phyloP scores from a whole-genome alignment of 2,888 invertebrate species.

The Drosophila vallismaia region DNA sequence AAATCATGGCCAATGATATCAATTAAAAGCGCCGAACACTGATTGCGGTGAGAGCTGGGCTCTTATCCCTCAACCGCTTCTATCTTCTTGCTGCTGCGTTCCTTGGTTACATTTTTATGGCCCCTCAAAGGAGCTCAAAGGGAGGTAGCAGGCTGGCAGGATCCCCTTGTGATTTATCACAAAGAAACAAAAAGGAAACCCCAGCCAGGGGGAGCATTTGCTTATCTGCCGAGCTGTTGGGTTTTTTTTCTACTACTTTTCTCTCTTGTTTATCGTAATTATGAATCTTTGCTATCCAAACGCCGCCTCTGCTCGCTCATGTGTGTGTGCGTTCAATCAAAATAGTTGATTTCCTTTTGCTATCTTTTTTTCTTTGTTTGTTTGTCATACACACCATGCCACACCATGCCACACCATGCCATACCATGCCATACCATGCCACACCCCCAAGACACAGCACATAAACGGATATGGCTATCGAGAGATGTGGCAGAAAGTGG shows the following conservation, averaged over 20 bases:
- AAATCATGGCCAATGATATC: constrained; percentile 70
- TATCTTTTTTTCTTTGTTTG: neutral
- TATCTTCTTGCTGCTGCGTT: neutral
- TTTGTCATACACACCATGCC: neutral
- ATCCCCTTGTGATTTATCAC: constrained; percentile 52
- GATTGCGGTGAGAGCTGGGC: constrained; percentile 58
- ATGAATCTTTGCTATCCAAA: constrained; percentile 58
- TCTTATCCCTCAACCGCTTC: constrained; percentile 15
- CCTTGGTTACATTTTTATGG: constrained; percentile 25
- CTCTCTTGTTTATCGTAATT: constrained; percentile 52
- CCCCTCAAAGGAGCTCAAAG: constrained; percentile 14
- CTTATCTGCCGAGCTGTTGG: constrained; percentile 49
- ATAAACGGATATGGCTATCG: constrained; percentile 9
- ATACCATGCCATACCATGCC: neutral
- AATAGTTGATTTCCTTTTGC: constrained; percentile 51
- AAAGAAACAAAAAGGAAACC: constrained; percentile 39
- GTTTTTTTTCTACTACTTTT: neutral
- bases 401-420: neutral
- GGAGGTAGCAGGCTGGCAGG: constrained; percentile 3
- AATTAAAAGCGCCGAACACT: constrained; percentile 62
- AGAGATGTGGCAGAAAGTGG: neutral
- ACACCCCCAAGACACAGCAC: neutral
- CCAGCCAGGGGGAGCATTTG: constrained; percentile 47
- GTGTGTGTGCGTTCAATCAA: constrained; percentile 52
- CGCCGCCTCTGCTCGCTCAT: constrained; percentile 40